Base-by-base conservation (phyloP, 2,797 vertebrate genomes). In the Semaprochilodus insignis region DNA sequence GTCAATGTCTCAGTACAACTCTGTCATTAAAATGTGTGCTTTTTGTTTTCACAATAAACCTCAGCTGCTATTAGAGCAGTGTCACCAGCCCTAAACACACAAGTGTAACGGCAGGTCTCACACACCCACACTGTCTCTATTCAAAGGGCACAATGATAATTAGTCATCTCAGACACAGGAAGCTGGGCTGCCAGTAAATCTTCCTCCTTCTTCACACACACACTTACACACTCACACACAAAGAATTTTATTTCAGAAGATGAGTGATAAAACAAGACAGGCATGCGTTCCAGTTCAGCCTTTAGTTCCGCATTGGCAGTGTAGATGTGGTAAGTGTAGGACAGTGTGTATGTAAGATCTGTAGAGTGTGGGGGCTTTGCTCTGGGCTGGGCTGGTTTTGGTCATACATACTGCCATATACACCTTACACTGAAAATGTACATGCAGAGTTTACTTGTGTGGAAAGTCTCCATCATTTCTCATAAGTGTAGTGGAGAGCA, bases 21-120 rank as follows among this genome's bases (percentile, higher is more conserved):
- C 44, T 44, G 36, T 83, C 60, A 84, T 74, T 81, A 74, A 86
- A 74, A 78, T 57, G 17, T 40, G 57, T 31, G 60, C 51, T 81
- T 71, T 76, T 40, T 83, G 75, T 83, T 74, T 83, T 77, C 21
- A 81, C 66, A 86, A 86, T 78, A 86, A 77, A 78, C 51, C 52
- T 79, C 27, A 80, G 40, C 74, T 54, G 77, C 63, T 67, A 83
- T 83, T 70, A 83, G 69, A 62, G 75, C 27, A 81, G 51, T 75
- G 60, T 83, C 62, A 44, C 67, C 78, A 54, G 67, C 69, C 31
- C 21, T 66, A 60, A 70, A 40, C 34, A 31, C 78, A 51, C 69
- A 21, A 60, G 17, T 14, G 25, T 75, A 34, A 77, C 19, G 31
- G 16, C 25, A 34, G 23, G 34, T 55, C 52, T 63, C 51, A 36